Conservation (phyloP, 2,113 vertebrate genomes). For the Etia nguti region DNA sequence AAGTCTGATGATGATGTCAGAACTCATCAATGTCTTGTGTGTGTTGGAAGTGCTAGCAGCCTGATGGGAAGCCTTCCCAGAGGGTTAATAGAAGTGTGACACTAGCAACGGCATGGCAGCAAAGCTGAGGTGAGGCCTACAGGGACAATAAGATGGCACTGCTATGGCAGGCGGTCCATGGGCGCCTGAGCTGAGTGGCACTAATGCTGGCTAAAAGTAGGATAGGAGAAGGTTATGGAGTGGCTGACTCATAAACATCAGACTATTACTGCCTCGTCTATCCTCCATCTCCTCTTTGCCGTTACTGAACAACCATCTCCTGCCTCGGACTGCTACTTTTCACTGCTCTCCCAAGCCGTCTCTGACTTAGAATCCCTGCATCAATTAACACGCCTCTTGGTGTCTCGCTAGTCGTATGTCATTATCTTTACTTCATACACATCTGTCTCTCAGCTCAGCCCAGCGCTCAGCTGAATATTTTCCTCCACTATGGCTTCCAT, state of each 20-base stretch:
- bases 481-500: neutral
- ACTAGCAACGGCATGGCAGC: neutral
- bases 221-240: neutral
- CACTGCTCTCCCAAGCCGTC: constrained; percentile 8
- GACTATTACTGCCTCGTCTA: constrained; percentile 6
- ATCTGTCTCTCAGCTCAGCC: constrained; percentile 25
- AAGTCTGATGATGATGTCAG: constrained; percentile 11
- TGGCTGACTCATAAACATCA: constrained; percentile 8
- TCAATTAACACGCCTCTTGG: constrained; percentile 32
- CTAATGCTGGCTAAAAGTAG: constrained; percentile 27
- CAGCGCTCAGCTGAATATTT: neutral
- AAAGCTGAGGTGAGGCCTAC: constrained; percentile 22
- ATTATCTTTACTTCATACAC: constrained; percentile 8
- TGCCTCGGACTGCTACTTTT: neutral
- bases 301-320: neutral
- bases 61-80: constrained; percentile 9
- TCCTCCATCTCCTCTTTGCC: constrained; percentile 10
- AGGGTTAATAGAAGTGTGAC: constrained; percentile 31
- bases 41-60: neutral
- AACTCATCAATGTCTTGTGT: constrained; percentile 10
- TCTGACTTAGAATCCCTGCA: constrained; percentile 25
- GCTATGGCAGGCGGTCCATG: constrained; percentile 22
- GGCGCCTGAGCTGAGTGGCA: constrained; percentile 28
- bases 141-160: constrained; percentile 19
- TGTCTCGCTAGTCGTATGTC: constrained; percentile 35